Percentiles rank a stretch among this genome's conserved stretches.
Conservation (phyloP, 2,113 vertebrate genomes). For the Cottus gobio region DNA sequence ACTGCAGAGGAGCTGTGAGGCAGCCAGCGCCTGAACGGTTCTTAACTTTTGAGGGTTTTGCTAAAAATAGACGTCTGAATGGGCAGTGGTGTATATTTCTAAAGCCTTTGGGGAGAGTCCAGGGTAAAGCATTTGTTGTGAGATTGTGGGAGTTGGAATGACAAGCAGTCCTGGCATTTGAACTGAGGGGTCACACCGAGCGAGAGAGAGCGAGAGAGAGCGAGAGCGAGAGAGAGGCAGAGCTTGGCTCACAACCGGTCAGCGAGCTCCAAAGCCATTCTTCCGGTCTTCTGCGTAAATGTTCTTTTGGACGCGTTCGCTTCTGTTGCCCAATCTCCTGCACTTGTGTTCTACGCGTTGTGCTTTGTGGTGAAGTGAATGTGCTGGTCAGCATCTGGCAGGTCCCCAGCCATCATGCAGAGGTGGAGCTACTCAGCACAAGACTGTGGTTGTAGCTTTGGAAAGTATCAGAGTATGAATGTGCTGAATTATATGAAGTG, state of each 20-base stretch:
- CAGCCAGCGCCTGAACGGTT: neutral
- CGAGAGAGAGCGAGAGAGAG: constrained; percentile 33
- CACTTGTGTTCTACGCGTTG: constrained; percentile 33
- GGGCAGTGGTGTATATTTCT: constrained; percentile 41
- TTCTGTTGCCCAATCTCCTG: constrained; percentile 42
- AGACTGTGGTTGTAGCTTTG: neutral
- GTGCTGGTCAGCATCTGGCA: constrained; percentile 42
- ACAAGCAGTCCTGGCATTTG: constrained; percentile 70
- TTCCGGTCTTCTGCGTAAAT: constrained; percentile 22
- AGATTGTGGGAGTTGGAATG: constrained; percentile 77
- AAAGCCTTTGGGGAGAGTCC: constrained; percentile 63
- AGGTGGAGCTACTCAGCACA: constrained; percentile 17
- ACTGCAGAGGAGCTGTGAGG: constrained; percentile 17
- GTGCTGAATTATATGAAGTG: constrained; percentile 6
- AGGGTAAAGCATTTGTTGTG: constrained; percentile 65
- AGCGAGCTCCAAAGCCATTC: constrained; percentile 11
- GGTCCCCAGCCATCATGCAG: neutral
- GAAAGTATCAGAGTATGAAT: constrained; percentile 3
- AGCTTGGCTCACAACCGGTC: neutral
- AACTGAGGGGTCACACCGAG: constrained; percentile 60
- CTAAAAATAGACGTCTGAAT: constrained; percentile 59
- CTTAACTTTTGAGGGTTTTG: constrained; percentile 39
- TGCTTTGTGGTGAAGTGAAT: constrained; percentile 43
- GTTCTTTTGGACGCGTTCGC: neutral
- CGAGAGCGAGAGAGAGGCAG: constrained; percentile 34